Conservation (phyloP, 2,797 vertebrate genomes). For the Poecilia velifera region DNA sequence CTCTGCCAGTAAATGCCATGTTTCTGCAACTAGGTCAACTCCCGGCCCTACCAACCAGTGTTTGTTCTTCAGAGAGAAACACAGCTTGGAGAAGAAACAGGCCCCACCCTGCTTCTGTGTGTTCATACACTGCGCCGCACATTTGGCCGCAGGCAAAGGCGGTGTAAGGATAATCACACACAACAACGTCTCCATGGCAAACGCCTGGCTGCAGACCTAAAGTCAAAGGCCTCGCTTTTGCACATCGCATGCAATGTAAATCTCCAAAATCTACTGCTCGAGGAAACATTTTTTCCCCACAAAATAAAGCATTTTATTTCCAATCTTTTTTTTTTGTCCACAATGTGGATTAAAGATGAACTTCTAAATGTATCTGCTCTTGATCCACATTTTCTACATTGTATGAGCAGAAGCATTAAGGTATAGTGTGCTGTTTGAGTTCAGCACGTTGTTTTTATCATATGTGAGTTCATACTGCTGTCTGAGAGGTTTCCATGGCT, state of each 20-base stretch:
- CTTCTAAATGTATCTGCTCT: not conserved
- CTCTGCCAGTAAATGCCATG: constrained; percentile 10
- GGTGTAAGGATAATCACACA: constrained; percentile 43
- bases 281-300: not conserved
- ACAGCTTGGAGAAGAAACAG: constrained; percentile 18
- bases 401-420: not conserved
- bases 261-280: not conserved
- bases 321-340: not conserved
- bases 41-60: constrained; percentile 44
- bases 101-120: constrained; percentile 42
- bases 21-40: constrained; percentile 40
- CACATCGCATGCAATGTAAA: not conserved
- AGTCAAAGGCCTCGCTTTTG: constrained; percentile 20
- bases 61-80: constrained; percentile 46
- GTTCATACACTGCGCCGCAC: constrained; percentile 20
- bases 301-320: not conserved
- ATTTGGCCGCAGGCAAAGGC: constrained; percentile 52
- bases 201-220: constrained; percentile 32
- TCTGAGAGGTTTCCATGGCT: constrained; percentile 49
- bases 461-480: constrained; percentile 5
- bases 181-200: constrained; percentile 67
- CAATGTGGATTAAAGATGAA: not conserved
- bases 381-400: not conserved
- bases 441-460: constrained; percentile 13
- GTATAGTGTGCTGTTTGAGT: constrained; percentile 7